A percentile compares a stretch with the other conserved stretches of the same genome.
These are phyloP conservation scores for Adoxophyes honmai DNA, from an alignment of 1,140 invertebrate genomes.

Conservation along the genomic window DNA sequence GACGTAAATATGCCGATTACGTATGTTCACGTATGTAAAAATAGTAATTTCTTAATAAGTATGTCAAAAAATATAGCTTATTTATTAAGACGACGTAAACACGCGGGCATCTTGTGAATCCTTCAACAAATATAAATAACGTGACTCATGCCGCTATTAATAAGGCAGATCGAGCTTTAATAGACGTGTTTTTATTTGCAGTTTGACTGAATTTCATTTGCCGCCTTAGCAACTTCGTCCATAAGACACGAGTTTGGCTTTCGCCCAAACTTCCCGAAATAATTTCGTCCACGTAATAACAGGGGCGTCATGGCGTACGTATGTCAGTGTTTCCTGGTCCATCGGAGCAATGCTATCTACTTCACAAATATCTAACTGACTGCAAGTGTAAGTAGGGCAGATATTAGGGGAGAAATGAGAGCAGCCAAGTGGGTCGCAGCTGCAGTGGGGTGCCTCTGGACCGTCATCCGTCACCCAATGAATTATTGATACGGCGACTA, in stretches of 20 bases:
- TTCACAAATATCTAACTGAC: constrained; percentile 16
- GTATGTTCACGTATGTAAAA: too few relatives aligned
- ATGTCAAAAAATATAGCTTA: too few relatives aligned
- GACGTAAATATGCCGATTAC: too few relatives aligned
- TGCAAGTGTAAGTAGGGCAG: constrained; percentile 54
- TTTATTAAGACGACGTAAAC: too few relatives aligned
- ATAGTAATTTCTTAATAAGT: too few relatives aligned
- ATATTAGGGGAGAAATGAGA: constrained; percentile 60
- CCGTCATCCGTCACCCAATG: constrained; percentile 13
- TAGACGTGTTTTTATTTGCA: background rate
- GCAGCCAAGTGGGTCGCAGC: constrained; percentile 50
- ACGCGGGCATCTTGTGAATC: too few relatives aligned
- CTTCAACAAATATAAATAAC: too few relatives aligned
- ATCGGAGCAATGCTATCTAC: too few relatives aligned
- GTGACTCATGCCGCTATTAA: too few relatives aligned
- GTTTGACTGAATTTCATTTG: background rate
- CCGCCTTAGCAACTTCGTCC: background rate
- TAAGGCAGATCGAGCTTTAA: background rate
- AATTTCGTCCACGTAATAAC: constrained; percentile 1
- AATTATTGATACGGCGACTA: constrained; percentile 14
- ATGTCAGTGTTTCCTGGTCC: background rate
- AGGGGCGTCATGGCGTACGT: background rate
- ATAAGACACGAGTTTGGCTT: background rate
- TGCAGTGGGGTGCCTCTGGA: constrained; percentile 3
- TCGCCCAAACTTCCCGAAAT: constrained; percentile 4